A percentile compares a stretch with the other conserved stretches of the same genome.
These are phyloP conservation scores for Labia minor DNA, from an alignment of 2,888 invertebrate genomes.

Conservation along the genomic window DNA sequence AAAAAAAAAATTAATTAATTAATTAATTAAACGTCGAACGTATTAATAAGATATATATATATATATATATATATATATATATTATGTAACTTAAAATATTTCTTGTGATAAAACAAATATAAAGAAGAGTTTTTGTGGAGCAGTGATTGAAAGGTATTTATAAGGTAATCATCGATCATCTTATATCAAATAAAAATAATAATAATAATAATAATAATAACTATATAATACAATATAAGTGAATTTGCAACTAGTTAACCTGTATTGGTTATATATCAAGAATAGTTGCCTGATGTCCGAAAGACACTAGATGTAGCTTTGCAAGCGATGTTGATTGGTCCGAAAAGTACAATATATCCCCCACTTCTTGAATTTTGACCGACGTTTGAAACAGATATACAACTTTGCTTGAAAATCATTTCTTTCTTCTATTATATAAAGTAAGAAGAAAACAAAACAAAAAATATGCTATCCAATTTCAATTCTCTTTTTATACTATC, in stretches of 20 bases:
- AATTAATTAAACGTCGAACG: not conserved
- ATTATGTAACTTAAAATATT: constrained; percentile 18
- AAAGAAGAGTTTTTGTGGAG: constrained; percentile 14
- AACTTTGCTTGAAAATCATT: not conserved
- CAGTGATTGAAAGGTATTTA: not conserved
- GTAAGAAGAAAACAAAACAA: too few relatives aligned
- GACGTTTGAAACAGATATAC: not conserved
- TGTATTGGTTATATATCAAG: not conserved
- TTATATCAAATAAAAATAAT: not conserved
- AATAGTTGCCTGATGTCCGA: not conserved
- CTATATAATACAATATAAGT: not conserved
- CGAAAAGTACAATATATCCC: not conserved
- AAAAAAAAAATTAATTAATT: not conserved
- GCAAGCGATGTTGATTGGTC: not conserved
- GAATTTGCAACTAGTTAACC: not conserved
- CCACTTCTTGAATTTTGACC: not conserved
- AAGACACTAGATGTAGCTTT: not conserved
- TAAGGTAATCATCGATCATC: not conserved
- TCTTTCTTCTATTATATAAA: too few relatives aligned
- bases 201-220: not conserved
- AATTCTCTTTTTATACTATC: too few relatives aligned
- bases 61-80: not conserved
- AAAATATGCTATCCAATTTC: too few relatives aligned
- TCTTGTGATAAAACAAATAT: not conserved
- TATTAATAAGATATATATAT: not conserved